phyloP scores from a whole-genome alignment of 2,888 invertebrate species.

The Litoditis marina region DNA sequence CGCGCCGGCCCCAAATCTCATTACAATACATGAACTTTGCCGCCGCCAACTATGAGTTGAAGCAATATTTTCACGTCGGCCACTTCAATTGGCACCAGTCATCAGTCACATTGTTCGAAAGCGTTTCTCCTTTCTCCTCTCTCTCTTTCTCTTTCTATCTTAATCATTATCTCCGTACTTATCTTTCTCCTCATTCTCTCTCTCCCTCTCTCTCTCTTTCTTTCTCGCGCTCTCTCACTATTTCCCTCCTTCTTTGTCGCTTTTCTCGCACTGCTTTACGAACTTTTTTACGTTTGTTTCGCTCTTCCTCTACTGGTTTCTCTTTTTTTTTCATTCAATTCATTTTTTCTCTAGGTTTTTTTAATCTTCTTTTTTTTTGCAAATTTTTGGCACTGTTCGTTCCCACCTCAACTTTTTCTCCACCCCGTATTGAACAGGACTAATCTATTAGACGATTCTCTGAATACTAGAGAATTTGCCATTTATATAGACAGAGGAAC shows the following conservation, averaged over 20 bases:
- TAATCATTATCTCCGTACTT: not conserved
- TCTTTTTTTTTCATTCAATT: not conserved
- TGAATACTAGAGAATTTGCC: no score
- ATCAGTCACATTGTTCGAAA: slow-evolving; percentile 1
- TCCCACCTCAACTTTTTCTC: not conserved
- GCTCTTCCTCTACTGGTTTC: not conserved
- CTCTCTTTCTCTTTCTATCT: not conserved
- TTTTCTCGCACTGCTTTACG: not conserved
- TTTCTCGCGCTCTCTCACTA: not conserved
- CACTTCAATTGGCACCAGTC: not conserved
- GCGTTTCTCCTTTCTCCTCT: not conserved
- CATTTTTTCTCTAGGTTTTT: not conserved
- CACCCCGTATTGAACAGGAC: no score
- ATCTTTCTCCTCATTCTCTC: slow-evolving; percentile 1
- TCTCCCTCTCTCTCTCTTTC: not conserved
- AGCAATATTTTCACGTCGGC: no score
- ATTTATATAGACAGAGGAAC: no score
- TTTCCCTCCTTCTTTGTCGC: not conserved
- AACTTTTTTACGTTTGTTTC: not conserved
- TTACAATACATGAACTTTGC: no score
- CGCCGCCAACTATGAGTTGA: no score
- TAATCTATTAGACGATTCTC: no score
- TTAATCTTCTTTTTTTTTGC: not conserved
- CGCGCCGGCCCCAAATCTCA: no score
- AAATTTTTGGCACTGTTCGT: not conserved